A percentile compares a stretch with the other conserved stretches of the same genome.
Conservation (phyloP, 2,797 vertebrate genomes). For the Schizothorax lantsangensis region DNA sequence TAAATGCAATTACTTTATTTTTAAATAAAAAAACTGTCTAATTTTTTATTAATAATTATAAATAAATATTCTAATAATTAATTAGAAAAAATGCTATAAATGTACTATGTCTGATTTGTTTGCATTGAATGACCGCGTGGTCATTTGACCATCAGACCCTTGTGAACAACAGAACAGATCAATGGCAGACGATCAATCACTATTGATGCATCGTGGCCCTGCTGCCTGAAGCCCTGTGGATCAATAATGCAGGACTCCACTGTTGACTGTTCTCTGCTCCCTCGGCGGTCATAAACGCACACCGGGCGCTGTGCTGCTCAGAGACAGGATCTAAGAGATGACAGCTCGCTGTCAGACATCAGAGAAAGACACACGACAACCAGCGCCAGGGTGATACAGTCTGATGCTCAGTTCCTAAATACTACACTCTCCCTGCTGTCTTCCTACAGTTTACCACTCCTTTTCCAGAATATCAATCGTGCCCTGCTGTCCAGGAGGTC, state of each 20-base stretch:
- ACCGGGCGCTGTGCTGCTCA: neutral
- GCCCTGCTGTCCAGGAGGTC: neutral
- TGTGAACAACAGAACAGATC: constrained; percentile 7
- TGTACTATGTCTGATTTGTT: neutral
- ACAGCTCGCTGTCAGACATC: constrained; percentile 3
- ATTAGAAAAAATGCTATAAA: neutral
- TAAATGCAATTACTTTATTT: neutral
- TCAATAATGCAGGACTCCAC: constrained; percentile 46
- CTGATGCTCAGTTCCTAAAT: neutral
- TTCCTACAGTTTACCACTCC: neutral
- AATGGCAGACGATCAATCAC: constrained; percentile 21
- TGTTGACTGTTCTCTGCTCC: neutral
- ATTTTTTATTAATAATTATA: neutral
- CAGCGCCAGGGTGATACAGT: neutral
- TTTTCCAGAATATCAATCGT: neutral
- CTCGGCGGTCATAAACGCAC: neutral
- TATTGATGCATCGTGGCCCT: neutral
- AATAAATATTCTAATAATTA: neutral
- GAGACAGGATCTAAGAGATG: constrained; percentile 39
- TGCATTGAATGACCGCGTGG: neutral
- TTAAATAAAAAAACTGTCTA: no score
- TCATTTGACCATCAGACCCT: neutral
- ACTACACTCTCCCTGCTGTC: neutral
- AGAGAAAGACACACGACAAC: neutral
- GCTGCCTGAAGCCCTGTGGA: neutral